Evolutionary conservation across 1,140 invertebrate species (phyloP).

Genomic region (Vollenhovia emeryi): DNA sequence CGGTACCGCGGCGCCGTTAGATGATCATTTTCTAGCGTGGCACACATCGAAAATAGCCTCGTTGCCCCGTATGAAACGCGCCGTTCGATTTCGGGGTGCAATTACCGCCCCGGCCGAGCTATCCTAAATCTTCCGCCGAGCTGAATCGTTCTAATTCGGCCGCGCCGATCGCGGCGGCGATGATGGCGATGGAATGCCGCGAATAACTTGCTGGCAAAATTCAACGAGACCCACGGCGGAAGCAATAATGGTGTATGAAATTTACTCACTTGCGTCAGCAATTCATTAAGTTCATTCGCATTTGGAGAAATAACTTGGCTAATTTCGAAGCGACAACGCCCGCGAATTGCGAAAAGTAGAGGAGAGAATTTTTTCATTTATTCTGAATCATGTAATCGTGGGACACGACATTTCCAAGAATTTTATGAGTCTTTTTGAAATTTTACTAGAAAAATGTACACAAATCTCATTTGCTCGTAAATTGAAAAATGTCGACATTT

Average conservation of each 20-base stretch:
- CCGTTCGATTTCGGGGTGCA: slow-evolving; percentile 29
- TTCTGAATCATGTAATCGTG: too few relatives aligned
- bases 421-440: too few relatives aligned
- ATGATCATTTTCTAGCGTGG: slow-evolving; percentile 46
- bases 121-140: slow-evolving; percentile 39
- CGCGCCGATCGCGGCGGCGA: slow-evolving; percentile 15
- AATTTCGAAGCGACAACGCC: not conserved
- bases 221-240: slow-evolving; percentile 17
- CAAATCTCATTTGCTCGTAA: not conserved
- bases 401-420: too few relatives aligned
- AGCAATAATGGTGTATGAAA: slow-evolving; percentile 33
- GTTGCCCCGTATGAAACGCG: slow-evolving; percentile 5
- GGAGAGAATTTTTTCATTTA: too few relatives aligned
- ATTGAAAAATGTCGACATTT: slow-evolving; percentile 1
- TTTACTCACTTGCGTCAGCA: slow-evolving; percentile 8
- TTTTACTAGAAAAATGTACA: too few relatives aligned
- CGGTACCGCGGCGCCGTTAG: slow-evolving; percentile 17
- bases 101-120: slow-evolving; percentile 25
- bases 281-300: not conserved
- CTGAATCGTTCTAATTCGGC: slow-evolving; percentile 51
- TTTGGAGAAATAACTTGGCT: not conserved
- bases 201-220: slow-evolving; percentile 38
- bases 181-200: not conserved
- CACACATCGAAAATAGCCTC: slow-evolving; percentile 30
- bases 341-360: not conserved